Conservation (phyloP, 2,797 vertebrate species). For the Astyanax mexicanus region DNA sequence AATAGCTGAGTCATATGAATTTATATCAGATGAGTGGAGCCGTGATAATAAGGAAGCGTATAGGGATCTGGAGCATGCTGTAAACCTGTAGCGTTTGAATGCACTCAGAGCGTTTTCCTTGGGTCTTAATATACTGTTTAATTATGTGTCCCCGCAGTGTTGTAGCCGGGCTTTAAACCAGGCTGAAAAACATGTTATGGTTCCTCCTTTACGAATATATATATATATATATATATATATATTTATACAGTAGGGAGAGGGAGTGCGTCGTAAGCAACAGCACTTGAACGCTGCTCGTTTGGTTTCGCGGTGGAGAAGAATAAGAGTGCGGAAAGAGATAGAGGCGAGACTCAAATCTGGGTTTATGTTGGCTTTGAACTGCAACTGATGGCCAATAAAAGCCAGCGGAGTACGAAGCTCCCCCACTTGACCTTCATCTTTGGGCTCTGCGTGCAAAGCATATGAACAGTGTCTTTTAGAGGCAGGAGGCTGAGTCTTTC, state of each 20-base stretch:
- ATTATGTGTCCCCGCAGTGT: conserved; percentile 16
- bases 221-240: too few species aligned
- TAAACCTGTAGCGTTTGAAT: conserved; percentile 15
- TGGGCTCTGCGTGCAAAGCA: conserved; percentile 36
- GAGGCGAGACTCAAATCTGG: conserved; percentile 31
- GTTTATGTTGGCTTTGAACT: conserved; percentile 26
- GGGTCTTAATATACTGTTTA: conserved; percentile 29
- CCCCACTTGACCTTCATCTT: conserved; percentile 51
- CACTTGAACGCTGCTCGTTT: neutral
- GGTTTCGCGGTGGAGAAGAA: neutral
- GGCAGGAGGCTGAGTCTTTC: neutral
- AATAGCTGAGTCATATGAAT: conserved; percentile 3
- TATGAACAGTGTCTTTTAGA: conserved; percentile 20
- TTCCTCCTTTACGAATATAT: conserved; percentile 30
- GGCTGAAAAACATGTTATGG: conserved; percentile 13
- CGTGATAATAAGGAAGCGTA: neutral
- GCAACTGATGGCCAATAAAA: conserved; percentile 48
- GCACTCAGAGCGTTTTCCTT: conserved; percentile 4
- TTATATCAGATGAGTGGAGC: neutral
- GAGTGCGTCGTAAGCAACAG: neutral
- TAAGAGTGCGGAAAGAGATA: neutral
- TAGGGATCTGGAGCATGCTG: neutral
- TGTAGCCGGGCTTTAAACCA: neutral
- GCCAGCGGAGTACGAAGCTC: conserved; percentile 45
- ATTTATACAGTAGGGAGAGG: neutral